Base-by-base conservation (phyloP, 2,113 vertebrate genomes). In the Elephantulus edwardii region DNA sequence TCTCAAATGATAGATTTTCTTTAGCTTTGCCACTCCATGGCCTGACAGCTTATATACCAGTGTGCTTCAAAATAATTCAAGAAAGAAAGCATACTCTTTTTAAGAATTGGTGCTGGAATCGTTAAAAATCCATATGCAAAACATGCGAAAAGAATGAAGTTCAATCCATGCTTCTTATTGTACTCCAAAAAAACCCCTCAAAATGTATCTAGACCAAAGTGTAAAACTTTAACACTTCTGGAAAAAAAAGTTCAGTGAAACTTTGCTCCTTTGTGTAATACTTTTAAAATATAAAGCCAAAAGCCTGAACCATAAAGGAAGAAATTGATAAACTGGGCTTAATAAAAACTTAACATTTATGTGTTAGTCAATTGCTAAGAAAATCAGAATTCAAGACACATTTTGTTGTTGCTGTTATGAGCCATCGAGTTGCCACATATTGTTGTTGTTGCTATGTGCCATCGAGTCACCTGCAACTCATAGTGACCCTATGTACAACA, bases 1-100 rank as follows among this genome's bases (percentile, higher is more conserved):
- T 68, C n/a, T 91, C 68, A 91, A 76, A 62, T 91, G 46, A 76
- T 2, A 90, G 56, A 85, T 52, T 72, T 56, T 19, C 26, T 56
- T 56, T 24, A 56, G 54, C 26, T 68, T 85, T 94, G 50, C 46
- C 19, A 76, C 16, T 72, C 44, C 28, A 20, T 30, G n/a, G 33
- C 26, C 80, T 56, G 26, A 87, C 26, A 64, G 20, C 10, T 44
- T 17, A 46, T 86, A 72, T 42, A 22, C 4, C 6, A 79, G 19
- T 17, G 14, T 48, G 10, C 20, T 52, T 6, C 24, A 50, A 88
- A 86, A 58, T 4, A 68, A 9, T 71, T 91, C 52, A 77, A 11
- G 52, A 46, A 33, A 90, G 30, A 68, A 87, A 84, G 28, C 8
- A 80, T 44, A 30, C 1, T 58, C 33, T 82, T 68, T 48, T 74